A percentile compares a stretch with the other conserved stretches of the same genome.
phyloP scores from a whole-genome alignment of 2,113 vertebrate species.

The Kryptolebias marmoratus region DNA sequence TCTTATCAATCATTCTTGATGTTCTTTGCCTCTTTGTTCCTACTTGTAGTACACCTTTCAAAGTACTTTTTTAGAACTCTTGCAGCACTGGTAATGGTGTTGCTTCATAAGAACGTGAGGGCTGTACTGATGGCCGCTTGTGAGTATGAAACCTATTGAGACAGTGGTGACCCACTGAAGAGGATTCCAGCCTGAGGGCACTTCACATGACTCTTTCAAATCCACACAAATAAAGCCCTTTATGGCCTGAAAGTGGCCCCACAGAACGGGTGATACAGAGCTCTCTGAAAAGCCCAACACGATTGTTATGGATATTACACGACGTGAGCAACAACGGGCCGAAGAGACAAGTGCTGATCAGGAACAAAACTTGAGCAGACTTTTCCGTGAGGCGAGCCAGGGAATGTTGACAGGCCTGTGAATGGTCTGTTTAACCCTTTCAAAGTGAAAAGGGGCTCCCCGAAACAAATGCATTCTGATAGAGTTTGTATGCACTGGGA shows the following conservation, averaged over 20 bases:
- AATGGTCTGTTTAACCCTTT: slow-evolving; percentile 99
- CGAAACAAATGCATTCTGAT: slow-evolving; percentile 95
- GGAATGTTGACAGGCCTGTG: slow-evolving; percentile 95
- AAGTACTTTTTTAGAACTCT: slow-evolving; percentile 83
- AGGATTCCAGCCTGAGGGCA: slow-evolving; percentile 92
- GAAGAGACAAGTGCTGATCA: slow-evolving; percentile 90
- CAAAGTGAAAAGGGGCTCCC: slow-evolving; percentile 91
- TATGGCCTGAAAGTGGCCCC: slow-evolving; percentile 97
- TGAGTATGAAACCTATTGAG: slow-evolving; percentile 94
- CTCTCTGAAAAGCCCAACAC: slow-evolving; percentile 91
- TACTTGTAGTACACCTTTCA: slow-evolving; percentile 79
- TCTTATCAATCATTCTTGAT: not conserved
- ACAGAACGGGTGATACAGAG: slow-evolving; percentile 93
- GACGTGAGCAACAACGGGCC: slow-evolving; percentile 94
- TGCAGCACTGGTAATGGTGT: slow-evolving; percentile 87
- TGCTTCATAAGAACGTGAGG: slow-evolving; percentile 95
- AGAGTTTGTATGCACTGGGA: slow-evolving; percentile 88
- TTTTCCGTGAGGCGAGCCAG: slow-evolving; percentile 87
- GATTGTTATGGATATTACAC: slow-evolving; percentile 99
- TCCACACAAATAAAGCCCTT: slow-evolving; percentile 98
- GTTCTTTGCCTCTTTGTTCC: slow-evolving; percentile 12
- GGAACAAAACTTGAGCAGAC: slow-evolving; percentile 93
- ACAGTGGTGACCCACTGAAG: slow-evolving; percentile 90
- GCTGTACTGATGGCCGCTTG: slow-evolving; percentile 91
- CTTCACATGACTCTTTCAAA: slow-evolving; percentile 98